Evolutionary conservation across 2,797 vertebrate species (phyloP).

Genomic region (Phaenicophaeus curvirostris): DNA sequence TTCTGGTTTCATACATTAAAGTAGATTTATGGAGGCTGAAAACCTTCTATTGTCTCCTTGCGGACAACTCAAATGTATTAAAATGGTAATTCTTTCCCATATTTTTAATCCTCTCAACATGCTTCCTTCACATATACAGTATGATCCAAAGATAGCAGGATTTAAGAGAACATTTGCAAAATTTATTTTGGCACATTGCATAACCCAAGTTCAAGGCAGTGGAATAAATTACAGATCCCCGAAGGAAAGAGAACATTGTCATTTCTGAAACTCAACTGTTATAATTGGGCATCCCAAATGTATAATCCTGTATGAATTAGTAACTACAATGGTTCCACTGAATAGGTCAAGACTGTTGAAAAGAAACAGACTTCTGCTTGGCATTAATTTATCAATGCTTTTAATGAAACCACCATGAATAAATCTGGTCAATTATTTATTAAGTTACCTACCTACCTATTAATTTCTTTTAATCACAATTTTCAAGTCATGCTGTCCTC

Average conservation of each 20-base stretch:
- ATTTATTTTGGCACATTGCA: slow-evolving; percentile 55
- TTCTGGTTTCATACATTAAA: slow-evolving; percentile 60
- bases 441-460: not conserved
- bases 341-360: slow-evolving; percentile 51
- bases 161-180: slow-evolving; percentile 63
- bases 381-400: slow-evolving; percentile 16
- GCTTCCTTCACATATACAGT: slow-evolving; percentile 30
- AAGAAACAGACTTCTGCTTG: slow-evolving; percentile 23
- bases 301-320: slow-evolving; percentile 64
- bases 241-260: slow-evolving; percentile 44
- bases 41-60: slow-evolving; percentile 56
- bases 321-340: slow-evolving; percentile 48
- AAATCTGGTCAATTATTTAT: slow-evolving; percentile 13
- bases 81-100: slow-evolving; percentile 71
- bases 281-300: slow-evolving; percentile 58
- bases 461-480: not conserved
- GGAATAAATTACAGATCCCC: slow-evolving; percentile 58
- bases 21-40: slow-evolving; percentile 67
- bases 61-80: slow-evolving; percentile 69
- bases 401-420: slow-evolving; percentile 1
- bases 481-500: not conserved
- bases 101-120: slow-evolving; percentile 70
- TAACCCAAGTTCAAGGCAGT: slow-evolving; percentile 27
- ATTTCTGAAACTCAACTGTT: slow-evolving; percentile 49
- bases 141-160: slow-evolving; percentile 50